Evolutionary conservation across 2,797 vertebrate genomes (phyloP).

Genomic region (Rhyacichthys aspro): DNA sequence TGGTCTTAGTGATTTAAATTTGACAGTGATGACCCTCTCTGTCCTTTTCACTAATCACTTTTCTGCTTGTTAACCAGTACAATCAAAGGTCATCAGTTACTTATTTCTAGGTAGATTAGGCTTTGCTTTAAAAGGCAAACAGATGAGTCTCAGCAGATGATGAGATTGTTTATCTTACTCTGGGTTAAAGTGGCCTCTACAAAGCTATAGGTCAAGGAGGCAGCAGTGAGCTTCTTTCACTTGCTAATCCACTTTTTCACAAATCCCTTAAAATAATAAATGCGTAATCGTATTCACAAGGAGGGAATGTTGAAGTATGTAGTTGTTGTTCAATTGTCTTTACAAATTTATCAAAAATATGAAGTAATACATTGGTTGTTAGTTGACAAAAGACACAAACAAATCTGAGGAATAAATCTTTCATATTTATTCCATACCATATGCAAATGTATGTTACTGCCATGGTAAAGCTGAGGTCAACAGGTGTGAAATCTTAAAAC

Average conservation of each 20-base stretch:
- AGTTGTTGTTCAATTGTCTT: too few species aligned
- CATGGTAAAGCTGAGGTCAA: constrained; percentile 53
- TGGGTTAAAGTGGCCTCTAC: constrained; percentile 13
- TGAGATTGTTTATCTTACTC: constrained; percentile 13
- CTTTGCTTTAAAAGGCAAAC: constrained; percentile 22
- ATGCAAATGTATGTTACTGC: constrained; percentile 59
- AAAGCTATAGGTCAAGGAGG: constrained; percentile 16
- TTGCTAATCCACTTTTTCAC: constrained; percentile 23
- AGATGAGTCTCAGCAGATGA: constrained; percentile 6
- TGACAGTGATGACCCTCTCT: background rate
- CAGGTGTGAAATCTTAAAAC: constrained; percentile 53
- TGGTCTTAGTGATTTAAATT: constrained; percentile 8
- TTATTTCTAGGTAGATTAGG: constrained; percentile 35
- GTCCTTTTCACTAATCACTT: background rate
- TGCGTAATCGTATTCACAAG: too few species aligned
- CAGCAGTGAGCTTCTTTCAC: background rate
- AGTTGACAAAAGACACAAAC: too few species aligned
- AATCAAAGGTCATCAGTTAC: constrained; percentile 29
- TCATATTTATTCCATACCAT: constrained; percentile 39
- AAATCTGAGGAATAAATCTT: constrained; percentile 9
- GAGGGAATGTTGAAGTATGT: too few species aligned
- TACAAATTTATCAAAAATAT: too few species aligned
- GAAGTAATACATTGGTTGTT: too few species aligned
- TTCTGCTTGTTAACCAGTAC: constrained; percentile 16
- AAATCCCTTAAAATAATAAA: constrained; percentile 18